Percentiles rank a stretch among this genome's conserved stretches.
These are phyloP conservation scores for Pediacus dermestoides DNA, from an alignment of 2,888 invertebrate genomes.

Conservation along the genomic window DNA sequence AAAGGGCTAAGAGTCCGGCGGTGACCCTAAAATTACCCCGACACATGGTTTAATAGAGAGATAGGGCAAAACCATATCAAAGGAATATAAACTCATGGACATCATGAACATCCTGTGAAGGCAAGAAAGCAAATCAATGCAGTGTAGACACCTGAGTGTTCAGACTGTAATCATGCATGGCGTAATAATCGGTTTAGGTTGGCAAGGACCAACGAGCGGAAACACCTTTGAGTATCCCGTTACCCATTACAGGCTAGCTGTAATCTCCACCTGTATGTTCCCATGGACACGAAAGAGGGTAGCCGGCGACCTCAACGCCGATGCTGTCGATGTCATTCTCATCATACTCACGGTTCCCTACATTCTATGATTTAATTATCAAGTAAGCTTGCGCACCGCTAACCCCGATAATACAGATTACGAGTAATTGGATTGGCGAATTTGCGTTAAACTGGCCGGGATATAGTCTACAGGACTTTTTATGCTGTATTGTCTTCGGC, in stretches of 20 bases:
- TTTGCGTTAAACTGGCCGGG: slow-evolving; percentile 30
- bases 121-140: slow-evolving; percentile 19
- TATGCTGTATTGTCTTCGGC: no score
- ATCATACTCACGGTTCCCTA: slow-evolving; percentile 16
- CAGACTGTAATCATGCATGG: slow-evolving; percentile 26
- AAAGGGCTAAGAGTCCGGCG: no score
- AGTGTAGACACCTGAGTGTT: slow-evolving; percentile 23
- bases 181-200: slow-evolving; percentile 29
- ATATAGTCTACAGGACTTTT: no score
- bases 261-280: slow-evolving; percentile 34
- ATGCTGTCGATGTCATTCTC: slow-evolving; percentile 2
- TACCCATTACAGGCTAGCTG: slow-evolving; percentile 34
- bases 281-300: slow-evolving; percentile 33
- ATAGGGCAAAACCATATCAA: no score
- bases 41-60: no score
- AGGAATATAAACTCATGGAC: no score
- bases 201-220: slow-evolving; percentile 32
- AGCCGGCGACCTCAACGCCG: no score
- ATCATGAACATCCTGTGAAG: no score
- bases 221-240: slow-evolving; percentile 42
- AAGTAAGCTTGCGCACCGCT: slow-evolving; percentile 31
- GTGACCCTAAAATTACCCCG: no score
- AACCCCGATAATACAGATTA: slow-evolving; percentile 40
- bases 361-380: slow-evolving; percentile 42
- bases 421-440: slow-evolving; percentile 41